phyloP scores from a whole-genome alignment of 2,113 vertebrate genomes.

The Cercopithecus mona region DNA sequence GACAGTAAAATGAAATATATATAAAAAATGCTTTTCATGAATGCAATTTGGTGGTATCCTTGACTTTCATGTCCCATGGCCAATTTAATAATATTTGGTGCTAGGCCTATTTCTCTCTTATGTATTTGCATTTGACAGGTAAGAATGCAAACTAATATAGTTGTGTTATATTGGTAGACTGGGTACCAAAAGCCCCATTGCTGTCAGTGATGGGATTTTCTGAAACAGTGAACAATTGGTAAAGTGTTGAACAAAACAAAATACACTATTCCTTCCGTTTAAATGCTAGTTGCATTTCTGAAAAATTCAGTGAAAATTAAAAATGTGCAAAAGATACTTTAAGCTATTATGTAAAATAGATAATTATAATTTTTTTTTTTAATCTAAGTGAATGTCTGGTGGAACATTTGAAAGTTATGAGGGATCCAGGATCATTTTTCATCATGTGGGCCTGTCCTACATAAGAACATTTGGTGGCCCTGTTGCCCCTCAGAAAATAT shows the following conservation, averaged over 20 bases:
- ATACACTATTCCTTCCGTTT: constrained; percentile 11
- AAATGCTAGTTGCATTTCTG: neutral
- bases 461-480: neutral
- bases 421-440: neutral
- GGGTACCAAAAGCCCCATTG: neutral
- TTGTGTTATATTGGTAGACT: neutral
- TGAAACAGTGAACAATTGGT: constrained; percentile 33
- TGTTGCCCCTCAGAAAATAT: constrained; percentile 3
- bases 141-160: neutral
- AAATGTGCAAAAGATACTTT: constrained; percentile 42
- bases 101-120: neutral
- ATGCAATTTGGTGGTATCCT: neutral
- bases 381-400: neutral
- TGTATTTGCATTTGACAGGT: neutral
- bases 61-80: neutral
- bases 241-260: constrained; percentile 24
- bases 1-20: neutral
- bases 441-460: neutral
- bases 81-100: neutral
- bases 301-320: constrained; percentile 47
- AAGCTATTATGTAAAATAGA: constrained; percentile 15
- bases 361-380: neutral
- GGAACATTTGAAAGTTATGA: constrained; percentile 22
- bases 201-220: constrained; percentile 28
- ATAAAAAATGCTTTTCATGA: neutral